Conservation (phyloP, 2,113 vertebrate genomes). For the Passer montanus region DNA sequence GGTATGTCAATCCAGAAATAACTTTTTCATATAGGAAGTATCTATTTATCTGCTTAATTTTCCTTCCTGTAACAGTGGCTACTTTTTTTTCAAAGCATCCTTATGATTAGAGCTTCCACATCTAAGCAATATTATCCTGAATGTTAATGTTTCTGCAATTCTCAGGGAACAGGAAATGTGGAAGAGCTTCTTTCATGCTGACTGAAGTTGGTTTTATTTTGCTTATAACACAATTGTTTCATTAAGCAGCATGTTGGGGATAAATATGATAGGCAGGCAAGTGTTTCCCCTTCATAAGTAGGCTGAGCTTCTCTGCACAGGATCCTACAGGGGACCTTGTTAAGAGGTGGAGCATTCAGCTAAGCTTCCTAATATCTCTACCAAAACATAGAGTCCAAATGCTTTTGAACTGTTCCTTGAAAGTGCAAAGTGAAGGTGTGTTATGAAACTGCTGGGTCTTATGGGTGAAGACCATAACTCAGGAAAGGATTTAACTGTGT, state of each 20-base stretch:
- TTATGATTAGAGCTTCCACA: background rate
- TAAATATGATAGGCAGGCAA: background rate
- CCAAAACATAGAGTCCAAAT: background rate
- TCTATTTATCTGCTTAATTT: constrained; percentile 12
- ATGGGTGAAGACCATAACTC: background rate
- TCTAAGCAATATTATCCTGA: background rate
- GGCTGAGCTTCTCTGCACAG: background rate
- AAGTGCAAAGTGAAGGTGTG: background rate
- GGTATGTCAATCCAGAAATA: constrained; percentile 26
- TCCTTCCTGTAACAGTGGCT: background rate
- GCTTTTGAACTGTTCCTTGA: background rate
- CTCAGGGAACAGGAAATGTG: background rate
- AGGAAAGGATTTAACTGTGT: background rate
- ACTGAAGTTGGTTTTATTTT: background rate
- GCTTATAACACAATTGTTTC: background rate
- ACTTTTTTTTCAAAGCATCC: background rate
- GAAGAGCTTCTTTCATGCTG: background rate
- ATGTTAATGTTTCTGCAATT: background rate
- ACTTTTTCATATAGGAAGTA: constrained; percentile 15
- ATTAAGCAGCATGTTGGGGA: background rate
- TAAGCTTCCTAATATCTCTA: background rate
- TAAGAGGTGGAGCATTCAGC: background rate
- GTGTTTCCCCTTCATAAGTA: background rate
- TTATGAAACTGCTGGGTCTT: background rate
- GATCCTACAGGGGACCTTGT: background rate